Conservation (phyloP, 1,140 invertebrate species). For the Adelges cooleyi region DNA sequence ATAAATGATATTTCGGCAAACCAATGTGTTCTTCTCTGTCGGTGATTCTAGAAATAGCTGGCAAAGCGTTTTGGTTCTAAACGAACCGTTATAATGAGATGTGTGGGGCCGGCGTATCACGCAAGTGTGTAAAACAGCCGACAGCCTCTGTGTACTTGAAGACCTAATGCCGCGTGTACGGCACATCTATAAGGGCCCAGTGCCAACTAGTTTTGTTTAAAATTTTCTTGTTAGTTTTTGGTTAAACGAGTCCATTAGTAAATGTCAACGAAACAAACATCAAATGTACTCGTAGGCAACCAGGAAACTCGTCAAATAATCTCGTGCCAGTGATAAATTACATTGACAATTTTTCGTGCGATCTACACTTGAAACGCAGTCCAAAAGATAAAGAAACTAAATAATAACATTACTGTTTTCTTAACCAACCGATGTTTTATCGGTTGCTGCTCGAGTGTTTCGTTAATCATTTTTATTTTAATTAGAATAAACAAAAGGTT, state of each 20-base stretch:
- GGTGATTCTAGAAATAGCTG: constrained; percentile 5
- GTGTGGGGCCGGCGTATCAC: neutral
- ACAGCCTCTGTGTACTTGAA: neutral
- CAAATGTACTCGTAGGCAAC: neutral
- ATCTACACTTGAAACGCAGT: neutral
- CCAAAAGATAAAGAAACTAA: neutral
- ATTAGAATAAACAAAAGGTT: neutral
- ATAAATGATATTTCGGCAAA: constrained; percentile 13
- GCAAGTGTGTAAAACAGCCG: constrained; percentile 8
- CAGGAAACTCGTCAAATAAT: neutral
- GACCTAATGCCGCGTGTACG: neutral
- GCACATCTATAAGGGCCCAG: neutral
- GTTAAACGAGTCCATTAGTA: constrained; percentile 28
- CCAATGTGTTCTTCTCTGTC: too few relatives aligned
- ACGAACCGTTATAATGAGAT: constrained; percentile 17
- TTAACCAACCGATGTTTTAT: too few relatives aligned
- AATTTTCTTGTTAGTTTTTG: constrained; percentile 26
- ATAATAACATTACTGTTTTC: neutral
- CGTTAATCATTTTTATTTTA: constrained; percentile 24
- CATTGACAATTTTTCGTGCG: neutral
- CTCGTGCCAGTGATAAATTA: constrained; percentile 18
- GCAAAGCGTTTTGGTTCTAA: constrained; percentile 6
- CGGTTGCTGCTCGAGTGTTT: neutral
- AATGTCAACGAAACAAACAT: constrained; percentile 8
- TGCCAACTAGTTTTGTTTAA: constrained; percentile 21